Conservation (phyloP, 2,888 invertebrate genomes). For the Tipula unca region DNA sequence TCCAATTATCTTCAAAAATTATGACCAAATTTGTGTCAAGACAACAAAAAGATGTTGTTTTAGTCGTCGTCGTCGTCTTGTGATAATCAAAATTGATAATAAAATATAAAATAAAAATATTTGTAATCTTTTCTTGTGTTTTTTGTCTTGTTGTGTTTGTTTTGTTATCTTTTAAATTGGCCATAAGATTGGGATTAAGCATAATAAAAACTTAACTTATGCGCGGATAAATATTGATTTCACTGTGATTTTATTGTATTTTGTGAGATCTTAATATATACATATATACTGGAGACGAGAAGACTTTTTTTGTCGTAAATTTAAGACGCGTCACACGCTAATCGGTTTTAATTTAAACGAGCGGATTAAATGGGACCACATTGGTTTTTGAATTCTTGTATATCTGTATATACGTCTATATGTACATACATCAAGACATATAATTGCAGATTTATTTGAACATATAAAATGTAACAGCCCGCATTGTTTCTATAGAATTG, state of each 20-base stretch:
- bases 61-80: not conserved
- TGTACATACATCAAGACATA: no score
- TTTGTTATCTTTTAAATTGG: constrained; percentile 14
- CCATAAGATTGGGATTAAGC: not conserved
- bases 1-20: not conserved
- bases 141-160: not conserved
- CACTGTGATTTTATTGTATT: not conserved
- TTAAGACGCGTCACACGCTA: not conserved
- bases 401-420: no score
- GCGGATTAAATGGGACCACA: not conserved
- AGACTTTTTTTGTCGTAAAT: not conserved
- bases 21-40: constrained; percentile 14
- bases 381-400: not conserved
- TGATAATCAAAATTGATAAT: not conserved
- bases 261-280: not conserved
- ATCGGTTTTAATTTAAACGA: not conserved
- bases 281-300: not conserved
- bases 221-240: not conserved
- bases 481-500: no score
- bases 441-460: no score
- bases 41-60: constrained; percentile 14
- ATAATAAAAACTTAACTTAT: not conserved
- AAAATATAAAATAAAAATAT: not conserved
- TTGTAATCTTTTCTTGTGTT: not conserved
- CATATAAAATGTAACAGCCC: no score